These are phyloP conservation scores for Varecia variegata DNA, from an alignment of 2,797 vertebrate genomes.

Conservation along the genomic window DNA sequence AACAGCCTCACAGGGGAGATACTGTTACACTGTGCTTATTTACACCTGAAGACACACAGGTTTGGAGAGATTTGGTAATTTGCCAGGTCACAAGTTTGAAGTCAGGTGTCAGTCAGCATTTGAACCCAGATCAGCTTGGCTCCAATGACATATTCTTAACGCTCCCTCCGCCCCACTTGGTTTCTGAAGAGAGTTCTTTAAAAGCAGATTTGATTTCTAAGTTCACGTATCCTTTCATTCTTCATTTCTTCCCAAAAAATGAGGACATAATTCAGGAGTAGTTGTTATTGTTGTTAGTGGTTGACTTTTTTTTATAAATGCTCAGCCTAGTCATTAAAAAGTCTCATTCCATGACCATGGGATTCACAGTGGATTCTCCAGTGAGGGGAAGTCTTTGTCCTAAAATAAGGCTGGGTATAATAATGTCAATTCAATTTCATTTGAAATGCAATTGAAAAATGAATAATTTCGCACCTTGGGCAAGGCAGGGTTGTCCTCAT, in stretches of 20 bases:
- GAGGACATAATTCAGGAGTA: not conserved
- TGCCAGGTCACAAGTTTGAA: not conserved
- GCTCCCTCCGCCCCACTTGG: not conserved
- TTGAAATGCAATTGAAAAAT: not conserved
- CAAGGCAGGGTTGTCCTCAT: not conserved
- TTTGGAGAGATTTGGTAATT: not conserved
- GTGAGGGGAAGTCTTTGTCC: not conserved
- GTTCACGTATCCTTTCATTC: not conserved
- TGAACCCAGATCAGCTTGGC: not conserved
- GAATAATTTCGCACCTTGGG: not conserved
- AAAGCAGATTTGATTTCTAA: conserved; percentile 21
- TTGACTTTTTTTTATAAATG: not conserved
- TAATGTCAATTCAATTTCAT: not conserved
- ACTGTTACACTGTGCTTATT: accelerated
- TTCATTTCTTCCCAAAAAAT: conserved; percentile 32
- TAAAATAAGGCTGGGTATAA: not conserved
- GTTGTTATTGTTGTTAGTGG: not conserved
- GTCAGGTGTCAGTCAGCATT: not conserved
- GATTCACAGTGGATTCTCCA: not conserved
- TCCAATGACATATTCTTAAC: not conserved
- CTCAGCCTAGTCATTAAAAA: not conserved
- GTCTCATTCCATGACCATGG: not conserved
- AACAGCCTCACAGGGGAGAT: not conserved
- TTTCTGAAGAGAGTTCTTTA: conserved; percentile 6
- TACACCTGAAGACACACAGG: not conserved